These are phyloP conservation scores for Rhea pennata DNA, from an alignment of 2,113 vertebrate genomes.

Conservation along the genomic window DNA sequence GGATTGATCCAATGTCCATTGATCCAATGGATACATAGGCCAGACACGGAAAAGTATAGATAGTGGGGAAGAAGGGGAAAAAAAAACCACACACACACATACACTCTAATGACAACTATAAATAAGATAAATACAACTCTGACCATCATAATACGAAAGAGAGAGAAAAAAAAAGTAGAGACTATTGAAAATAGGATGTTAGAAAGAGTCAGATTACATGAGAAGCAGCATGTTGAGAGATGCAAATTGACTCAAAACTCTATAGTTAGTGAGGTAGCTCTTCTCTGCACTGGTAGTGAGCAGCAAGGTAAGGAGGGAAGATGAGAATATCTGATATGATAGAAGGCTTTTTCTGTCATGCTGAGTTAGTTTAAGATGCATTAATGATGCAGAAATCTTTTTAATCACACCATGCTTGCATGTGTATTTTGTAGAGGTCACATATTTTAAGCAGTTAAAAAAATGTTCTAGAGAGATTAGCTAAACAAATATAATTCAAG, in stretches of 20 bases:
- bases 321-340: neutral
- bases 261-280: neutral
- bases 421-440: neutral
- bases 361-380: neutral
- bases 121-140: neutral
- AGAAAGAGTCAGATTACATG: neutral
- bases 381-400: neutral
- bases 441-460: neutral
- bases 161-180: neutral
- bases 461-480: neutral
- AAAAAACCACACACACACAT: slow-evolving; percentile 7
- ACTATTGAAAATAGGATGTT: neutral
- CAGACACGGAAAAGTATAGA: neutral
- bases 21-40: neutral
- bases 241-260: neutral
- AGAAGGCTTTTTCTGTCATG: neutral
- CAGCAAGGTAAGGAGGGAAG: neutral
- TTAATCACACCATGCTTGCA: neutral
- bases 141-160: neutral
- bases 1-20: neutral
- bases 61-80: neutral
- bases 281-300: neutral
- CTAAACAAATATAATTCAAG: slow-evolving; percentile 21
- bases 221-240: neutral
- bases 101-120: neutral